A percentile compares a stretch with the other conserved stretches of the same genome.
phyloP scores from a whole-genome alignment of 2,888 invertebrate species.

The Dicycla oo region DNA sequence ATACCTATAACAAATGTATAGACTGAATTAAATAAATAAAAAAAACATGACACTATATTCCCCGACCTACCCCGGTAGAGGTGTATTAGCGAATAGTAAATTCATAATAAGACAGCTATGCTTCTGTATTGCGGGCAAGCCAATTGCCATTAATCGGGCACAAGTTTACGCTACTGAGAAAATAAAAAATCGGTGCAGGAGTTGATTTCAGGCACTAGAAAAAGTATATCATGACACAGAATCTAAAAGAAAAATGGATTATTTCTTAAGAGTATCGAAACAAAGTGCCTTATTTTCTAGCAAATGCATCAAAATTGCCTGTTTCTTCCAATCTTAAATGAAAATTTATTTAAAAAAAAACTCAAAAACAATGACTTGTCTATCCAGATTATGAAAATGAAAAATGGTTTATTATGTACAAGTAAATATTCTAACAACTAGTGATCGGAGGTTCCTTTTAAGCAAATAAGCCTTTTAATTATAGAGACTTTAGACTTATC shows the following conservation, averaged over 20 bases:
- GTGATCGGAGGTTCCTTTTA: too few species aligned
- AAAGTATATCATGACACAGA: too few species aligned
- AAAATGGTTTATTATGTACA: too few species aligned
- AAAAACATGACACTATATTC: not conserved
- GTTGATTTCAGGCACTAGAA: not conserved
- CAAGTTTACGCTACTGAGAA: not conserved
- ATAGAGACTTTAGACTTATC: too few species aligned
- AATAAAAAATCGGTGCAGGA: not conserved
- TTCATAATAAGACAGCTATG: not conserved
- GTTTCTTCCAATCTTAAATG: not conserved
- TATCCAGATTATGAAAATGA: too few species aligned
- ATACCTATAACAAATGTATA: too few species aligned
- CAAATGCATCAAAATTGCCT: not conserved
- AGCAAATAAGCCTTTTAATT: too few species aligned
- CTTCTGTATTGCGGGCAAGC: not conserved
- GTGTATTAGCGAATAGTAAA: not conserved
- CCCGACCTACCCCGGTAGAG: not conserved
- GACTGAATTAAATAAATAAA: not conserved
- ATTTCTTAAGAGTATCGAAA: not conserved
- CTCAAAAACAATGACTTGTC: not conserved
- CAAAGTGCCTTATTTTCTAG: not conserved
- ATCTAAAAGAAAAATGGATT: not conserved
- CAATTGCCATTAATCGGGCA: not conserved
- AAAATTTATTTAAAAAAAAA: not conserved
- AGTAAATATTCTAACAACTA: too few species aligned